These are phyloP conservation scores for Drosophila azteca DNA, from an alignment of 1,140 invertebrate species.

Conservation along the genomic window DNA sequence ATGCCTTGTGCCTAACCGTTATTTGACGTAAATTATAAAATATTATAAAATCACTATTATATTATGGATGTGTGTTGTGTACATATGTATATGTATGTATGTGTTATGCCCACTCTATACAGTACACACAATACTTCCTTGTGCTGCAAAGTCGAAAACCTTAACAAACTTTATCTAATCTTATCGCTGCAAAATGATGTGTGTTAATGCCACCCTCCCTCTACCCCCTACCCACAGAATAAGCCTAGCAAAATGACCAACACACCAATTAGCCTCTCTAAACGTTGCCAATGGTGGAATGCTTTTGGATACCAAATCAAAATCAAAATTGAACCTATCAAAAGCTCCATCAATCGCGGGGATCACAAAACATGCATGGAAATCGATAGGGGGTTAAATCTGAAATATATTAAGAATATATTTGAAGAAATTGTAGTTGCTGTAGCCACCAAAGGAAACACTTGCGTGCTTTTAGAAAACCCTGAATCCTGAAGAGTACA, in stretches of 20 bases:
- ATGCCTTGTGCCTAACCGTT: constrained; percentile 18
- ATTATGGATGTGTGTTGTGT: constrained; percentile 21
- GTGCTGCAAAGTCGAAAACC: constrained; percentile 27
- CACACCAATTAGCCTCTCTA: constrained; percentile 67
- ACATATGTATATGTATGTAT: constrained; percentile 11
- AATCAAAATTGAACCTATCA: constrained; percentile 24
- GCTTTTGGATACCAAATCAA: constrained; percentile 35
- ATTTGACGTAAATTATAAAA: constrained; percentile 21
- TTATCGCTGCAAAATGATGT: constrained; percentile 48
- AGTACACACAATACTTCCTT: constrained; percentile 27
- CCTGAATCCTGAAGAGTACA: no score
- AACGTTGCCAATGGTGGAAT: constrained; percentile 33
- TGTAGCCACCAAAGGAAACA: no score
- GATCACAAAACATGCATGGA: no score
- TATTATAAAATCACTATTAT: background rate
- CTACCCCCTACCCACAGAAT: background rate
- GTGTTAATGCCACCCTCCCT: constrained; percentile 12
- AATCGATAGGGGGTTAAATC: no score
- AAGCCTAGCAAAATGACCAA: constrained; percentile 53
- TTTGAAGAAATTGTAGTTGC: no score
- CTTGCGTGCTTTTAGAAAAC: no score
- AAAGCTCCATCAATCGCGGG: background rate
- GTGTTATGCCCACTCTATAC: constrained; percentile 2
- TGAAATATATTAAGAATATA: no score
- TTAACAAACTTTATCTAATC: constrained; percentile 42